These are phyloP conservation scores for Drosophila crucigera DNA, from an alignment of 2,888 invertebrate species.

Conservation along the genomic window DNA sequence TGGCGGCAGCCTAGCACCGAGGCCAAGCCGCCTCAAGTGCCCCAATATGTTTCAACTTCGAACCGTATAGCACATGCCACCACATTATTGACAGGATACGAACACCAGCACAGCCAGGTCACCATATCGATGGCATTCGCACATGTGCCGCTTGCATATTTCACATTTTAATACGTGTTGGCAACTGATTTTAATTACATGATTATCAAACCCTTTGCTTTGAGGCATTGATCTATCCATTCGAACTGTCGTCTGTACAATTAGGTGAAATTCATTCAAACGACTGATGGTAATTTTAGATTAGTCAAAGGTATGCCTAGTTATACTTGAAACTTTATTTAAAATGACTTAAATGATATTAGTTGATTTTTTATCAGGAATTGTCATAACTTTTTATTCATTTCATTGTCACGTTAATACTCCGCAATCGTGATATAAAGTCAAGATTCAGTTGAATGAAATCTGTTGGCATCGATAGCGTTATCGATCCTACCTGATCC, in stretches of 20 bases:
- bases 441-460: constrained; percentile 41
- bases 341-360: neutral
- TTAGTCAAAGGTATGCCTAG: neutral
- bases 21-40: constrained; percentile 61
- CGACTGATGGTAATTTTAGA: neutral
- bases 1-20: neutral
- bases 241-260: constrained; percentile 29
- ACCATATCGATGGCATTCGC: constrained; percentile 1
- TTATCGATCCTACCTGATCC: constrained; percentile 54
- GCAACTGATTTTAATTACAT: constrained; percentile 32
- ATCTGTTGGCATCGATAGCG: constrained; percentile 31
- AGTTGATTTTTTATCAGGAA: neutral
- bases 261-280: constrained; percentile 4
- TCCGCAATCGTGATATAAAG: neutral
- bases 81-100: constrained; percentile 39
- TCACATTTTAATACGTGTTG: constrained; percentile 40
- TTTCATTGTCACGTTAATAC: neutral
- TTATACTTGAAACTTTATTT: neutral
- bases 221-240: neutral
- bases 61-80: constrained; percentile 66
- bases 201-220: neutral
- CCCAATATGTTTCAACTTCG: constrained; percentile 77
- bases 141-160: constrained; percentile 36
- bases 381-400: neutral
- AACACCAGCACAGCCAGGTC: constrained; percentile 8